Conservation (phyloP, 2,797 vertebrate species). For the Enteromius viviparus region DNA sequence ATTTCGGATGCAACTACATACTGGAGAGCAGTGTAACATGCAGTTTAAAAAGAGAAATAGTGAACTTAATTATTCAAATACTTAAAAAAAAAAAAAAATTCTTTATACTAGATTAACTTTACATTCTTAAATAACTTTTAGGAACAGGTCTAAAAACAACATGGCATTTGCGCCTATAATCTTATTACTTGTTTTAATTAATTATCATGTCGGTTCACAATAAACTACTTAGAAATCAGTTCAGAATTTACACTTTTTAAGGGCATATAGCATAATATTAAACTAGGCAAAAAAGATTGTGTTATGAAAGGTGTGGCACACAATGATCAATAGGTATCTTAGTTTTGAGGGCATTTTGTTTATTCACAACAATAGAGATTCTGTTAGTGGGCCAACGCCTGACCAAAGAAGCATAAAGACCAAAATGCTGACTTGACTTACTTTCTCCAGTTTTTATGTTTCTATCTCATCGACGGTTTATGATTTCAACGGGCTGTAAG, state of each 20-base stretch:
- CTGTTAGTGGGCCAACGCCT: neutral
- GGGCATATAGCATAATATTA: neutral
- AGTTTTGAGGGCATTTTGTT: neutral
- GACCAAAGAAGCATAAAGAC: neutral
- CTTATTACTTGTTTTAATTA: neutral
- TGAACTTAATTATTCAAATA: neutral
- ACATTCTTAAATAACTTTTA: neutral
- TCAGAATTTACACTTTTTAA: neutral
- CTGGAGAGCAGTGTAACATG: neutral
- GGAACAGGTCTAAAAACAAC: neutral
- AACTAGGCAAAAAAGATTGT: neutral
- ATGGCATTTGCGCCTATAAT: neutral
- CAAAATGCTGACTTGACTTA: neutral
- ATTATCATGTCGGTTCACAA: neutral
- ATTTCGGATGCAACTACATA: neutral
- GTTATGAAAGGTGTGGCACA: neutral
- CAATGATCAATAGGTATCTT: neutral
- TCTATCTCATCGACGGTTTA: neutral
- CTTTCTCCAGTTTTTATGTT: neutral
- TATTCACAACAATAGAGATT: constrained; percentile 10
- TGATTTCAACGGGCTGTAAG: neutral
- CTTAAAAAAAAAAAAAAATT: neutral
- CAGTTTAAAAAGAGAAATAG: too few species aligned
- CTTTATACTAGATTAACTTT: neutral
- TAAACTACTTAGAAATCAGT: too few species aligned